A percentile compares a stretch with the other conserved stretches of the same genome.
phyloP scores from a whole-genome alignment of 2,888 invertebrate genomes.

The Melipona beecheii region DNA sequence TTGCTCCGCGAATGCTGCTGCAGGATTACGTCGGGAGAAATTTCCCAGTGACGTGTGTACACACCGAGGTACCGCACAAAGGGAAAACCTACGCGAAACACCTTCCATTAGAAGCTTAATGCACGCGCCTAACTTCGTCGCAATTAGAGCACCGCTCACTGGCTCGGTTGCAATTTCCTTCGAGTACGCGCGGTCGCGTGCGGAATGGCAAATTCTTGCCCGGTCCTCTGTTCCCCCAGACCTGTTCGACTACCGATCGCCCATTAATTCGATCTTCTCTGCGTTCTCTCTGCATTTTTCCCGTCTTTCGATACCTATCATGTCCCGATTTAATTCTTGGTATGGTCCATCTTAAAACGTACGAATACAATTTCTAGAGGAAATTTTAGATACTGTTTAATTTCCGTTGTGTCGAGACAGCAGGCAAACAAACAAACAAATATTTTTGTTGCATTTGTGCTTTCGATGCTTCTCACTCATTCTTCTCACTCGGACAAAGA shows the following conservation, averaged over 20 bases:
- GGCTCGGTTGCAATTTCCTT: constrained; percentile 66
- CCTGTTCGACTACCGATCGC: neutral
- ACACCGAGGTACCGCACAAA: constrained; percentile 30
- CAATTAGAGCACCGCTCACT: constrained; percentile 60
- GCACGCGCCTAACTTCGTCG: constrained; percentile 66
- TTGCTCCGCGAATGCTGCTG: constrained; percentile 23
- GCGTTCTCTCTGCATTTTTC: neutral
- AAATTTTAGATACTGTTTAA: too few species aligned
- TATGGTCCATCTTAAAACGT: too few species aligned
- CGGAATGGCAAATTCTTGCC: constrained; percentile 65
- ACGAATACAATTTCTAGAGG: too few species aligned
- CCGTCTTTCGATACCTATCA: neutral
- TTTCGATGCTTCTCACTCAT: too few species aligned
- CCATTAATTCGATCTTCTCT: constrained; percentile 23
- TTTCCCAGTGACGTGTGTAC: constrained; percentile 26
- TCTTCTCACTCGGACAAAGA: too few species aligned
- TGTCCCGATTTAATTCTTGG: too few species aligned
- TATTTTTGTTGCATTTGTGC: too few species aligned
- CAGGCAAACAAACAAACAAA: too few species aligned
- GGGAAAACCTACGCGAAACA: constrained; percentile 60
- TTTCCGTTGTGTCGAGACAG: too few species aligned
- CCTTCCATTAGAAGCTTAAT: constrained; percentile 67
- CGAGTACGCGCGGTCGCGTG: constrained; percentile 57
- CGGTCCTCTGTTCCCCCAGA: constrained; percentile 5
- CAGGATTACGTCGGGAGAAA: constrained; percentile 39